These are phyloP conservation scores for Onychostruthus taczanowskii DNA, from an alignment of 2,113 vertebrate species.

Conservation along the genomic window DNA sequence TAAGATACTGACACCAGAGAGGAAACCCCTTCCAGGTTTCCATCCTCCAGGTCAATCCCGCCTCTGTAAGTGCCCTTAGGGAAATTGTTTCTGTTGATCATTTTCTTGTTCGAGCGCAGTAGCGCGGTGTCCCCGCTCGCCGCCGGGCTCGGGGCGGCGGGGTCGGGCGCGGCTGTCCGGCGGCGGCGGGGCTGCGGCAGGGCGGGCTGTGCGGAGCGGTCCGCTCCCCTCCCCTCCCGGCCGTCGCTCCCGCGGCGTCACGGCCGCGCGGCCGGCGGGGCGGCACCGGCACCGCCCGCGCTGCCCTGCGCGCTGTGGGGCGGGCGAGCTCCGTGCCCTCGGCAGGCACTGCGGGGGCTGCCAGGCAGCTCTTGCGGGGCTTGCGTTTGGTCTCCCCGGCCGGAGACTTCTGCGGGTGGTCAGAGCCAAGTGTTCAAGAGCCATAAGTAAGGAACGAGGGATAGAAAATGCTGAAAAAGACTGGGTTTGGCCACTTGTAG, in stretches of 20 bases:
- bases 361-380: accelerated
- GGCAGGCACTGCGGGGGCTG: accelerated
- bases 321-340: accelerated
- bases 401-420: neutral
- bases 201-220: neutral
- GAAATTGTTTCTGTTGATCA: accelerated
- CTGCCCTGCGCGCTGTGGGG: neutral
- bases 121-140: accelerated
- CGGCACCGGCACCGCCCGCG: neutral
- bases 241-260: neutral
- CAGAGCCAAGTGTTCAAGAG: accelerated
- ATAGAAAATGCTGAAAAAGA: neutral
- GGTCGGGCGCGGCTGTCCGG: neutral
- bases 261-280: neutral
- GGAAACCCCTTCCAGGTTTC: neutral
- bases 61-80: neutral
- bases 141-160: too few relatives aligned
- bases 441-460: accelerated
- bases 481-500: neutral
- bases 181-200: neutral
- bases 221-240: too few relatives aligned
- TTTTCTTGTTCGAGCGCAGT: accelerated
- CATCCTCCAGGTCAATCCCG: neutral
- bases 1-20: neutral
- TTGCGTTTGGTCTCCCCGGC: accelerated